Conservation (phyloP, 2,113 vertebrate species). For the Burhinus bistriatus region DNA sequence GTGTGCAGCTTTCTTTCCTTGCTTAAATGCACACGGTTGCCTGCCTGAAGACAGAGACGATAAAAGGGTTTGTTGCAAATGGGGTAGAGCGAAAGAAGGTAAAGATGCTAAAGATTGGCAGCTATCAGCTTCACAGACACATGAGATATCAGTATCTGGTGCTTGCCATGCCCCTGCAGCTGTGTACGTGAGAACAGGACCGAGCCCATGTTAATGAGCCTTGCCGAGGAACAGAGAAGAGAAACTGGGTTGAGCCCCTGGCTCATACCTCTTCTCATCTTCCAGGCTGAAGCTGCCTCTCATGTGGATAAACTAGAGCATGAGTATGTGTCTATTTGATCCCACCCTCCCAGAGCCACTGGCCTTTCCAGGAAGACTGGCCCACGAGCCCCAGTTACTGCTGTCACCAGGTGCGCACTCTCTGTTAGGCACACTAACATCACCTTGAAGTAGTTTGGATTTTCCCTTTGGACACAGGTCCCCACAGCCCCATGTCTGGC, state of each 20-base stretch:
- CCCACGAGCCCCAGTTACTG: background rate
- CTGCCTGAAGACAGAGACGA: background rate
- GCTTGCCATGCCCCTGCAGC: background rate
- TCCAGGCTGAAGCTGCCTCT: background rate
- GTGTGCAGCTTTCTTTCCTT: background rate
- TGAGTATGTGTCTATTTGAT: background rate
- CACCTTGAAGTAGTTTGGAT: background rate
- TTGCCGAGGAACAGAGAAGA: background rate
- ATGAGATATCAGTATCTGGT: background rate
- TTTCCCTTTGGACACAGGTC: background rate
- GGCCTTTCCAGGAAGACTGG: background rate
- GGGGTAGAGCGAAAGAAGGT: background rate
- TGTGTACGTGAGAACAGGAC: background rate
- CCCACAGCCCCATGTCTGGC: background rate
- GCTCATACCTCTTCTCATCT: background rate
- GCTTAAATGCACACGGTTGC: background rate
- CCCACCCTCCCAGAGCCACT: background rate
- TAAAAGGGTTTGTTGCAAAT: background rate
- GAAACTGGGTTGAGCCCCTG: background rate
- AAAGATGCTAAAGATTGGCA: background rate
- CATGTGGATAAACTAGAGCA: rapidly evolving
- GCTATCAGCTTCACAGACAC: background rate
- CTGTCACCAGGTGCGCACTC: background rate
- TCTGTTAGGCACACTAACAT: background rate
- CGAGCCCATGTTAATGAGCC: background rate